Evolutionary conservation across 2,113 vertebrate genomes (phyloP), one percentile per base, ranked within the genome.

Genomic region (Typhlomys cinereus): DNA sequence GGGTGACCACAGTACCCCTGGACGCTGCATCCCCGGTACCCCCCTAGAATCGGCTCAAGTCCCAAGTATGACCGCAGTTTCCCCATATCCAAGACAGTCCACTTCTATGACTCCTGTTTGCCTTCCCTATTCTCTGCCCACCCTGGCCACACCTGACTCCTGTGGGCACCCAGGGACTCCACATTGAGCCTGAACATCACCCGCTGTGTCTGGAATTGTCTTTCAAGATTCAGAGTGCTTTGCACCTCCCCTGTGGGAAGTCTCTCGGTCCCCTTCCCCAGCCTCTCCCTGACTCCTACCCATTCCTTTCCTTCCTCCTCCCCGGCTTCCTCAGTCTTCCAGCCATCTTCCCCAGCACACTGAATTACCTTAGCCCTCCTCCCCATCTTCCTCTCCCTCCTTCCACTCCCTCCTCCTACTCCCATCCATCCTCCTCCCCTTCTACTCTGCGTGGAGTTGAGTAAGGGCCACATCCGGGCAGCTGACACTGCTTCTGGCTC

Each of bases 201-300:
- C 41, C 39, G n/a, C 11, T 8, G 39, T 57, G 44, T 25, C n/a
- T 11, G 54, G 8, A 10, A 13, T 50, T 7, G 6, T 67, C 78
- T 66, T 21, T 46, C 14, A 54, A 3, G 54, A 71, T 36, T 74
- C 64, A 18, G 39, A 44, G 25, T 27, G 61, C n/a, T n/a, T 1
- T 0, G 69, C 9, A 18, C 23, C 29, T 11, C 39, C 61, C 14
- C 25, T 9, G 8, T n/a, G 4, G 39, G 54, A 74, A 46, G 5
- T 13, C 75, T 17, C 76, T 61, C 29, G 1, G 21, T 59, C 62
- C 2, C 4, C 17, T 3, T 4, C n/a, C 7, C 61, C 3, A 84
- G 7, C 18, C 12, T 7, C 78, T 3, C 3, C 17, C 39, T 10
- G 13, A 0, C 39, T 18, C 4, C 8, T 14, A 5, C 44, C 18